Conservation (phyloP, 2,888 invertebrate genomes). For the Phania funesta region DNA sequence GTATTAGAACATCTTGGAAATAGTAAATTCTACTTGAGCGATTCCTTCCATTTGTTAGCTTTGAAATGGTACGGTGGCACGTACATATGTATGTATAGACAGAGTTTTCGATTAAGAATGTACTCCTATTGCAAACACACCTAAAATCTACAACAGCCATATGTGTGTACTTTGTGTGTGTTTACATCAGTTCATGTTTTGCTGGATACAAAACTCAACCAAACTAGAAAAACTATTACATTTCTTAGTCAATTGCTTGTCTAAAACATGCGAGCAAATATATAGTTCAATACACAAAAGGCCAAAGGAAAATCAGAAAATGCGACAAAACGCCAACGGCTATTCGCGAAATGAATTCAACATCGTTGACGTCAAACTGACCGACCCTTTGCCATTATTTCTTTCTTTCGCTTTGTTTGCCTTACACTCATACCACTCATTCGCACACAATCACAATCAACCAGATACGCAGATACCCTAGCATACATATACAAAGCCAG, state of each 20-base stretch:
- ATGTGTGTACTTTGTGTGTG: not conserved
- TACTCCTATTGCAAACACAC: too few relatives aligned
- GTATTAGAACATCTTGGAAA: constrained; percentile 6
- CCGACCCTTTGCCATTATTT: constrained; percentile 65
- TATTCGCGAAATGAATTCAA: constrained; percentile 64
- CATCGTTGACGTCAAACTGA: constrained; percentile 58
- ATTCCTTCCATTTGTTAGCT: not conserved
- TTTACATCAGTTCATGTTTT: constrained; percentile 6
- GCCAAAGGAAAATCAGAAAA: constrained; percentile 52
- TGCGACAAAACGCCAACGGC: constrained; percentile 67
- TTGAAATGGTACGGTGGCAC: not conserved
- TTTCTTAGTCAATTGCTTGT: constrained; percentile 63
- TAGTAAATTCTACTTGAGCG: constrained; percentile 1
- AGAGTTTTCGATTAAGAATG: too few relatives aligned
- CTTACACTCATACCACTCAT: constrained; percentile 20
- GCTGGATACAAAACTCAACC: constrained; percentile 7
- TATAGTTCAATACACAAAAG: constrained; percentile 22
- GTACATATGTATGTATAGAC: not conserved
- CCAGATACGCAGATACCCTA: too few relatives aligned
- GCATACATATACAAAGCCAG: too few relatives aligned
- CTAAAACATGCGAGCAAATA: constrained; percentile 58
- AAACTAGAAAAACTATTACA: constrained; percentile 58
- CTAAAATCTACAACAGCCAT: too few relatives aligned
- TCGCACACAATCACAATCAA: not conserved
- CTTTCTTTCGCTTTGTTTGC: constrained; percentile 50